Base-by-base conservation (phyloP, 1,140 invertebrate species). In the Nilaparvata lugens region DNA sequence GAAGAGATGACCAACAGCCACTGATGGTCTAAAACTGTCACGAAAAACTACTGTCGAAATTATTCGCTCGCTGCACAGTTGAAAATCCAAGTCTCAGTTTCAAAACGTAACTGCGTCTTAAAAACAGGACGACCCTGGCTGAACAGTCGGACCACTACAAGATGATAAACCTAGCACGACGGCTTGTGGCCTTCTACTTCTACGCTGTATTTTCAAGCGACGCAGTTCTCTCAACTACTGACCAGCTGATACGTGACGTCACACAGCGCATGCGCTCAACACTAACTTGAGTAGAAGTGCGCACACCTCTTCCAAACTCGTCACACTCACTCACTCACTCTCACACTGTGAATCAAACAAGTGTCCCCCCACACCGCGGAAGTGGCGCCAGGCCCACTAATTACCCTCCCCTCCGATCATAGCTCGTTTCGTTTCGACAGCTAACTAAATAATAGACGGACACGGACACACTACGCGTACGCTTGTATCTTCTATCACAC, bases 271-370 rank as follows among this genome's bases (percentile, higher is more conserved):
- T 48, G 45, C 45, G 45, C 45, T n/a, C 2, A 19, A 48, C 45
- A 48, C 9, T 40, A 19, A 23, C 21, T 18, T 7, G 45, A 2
- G 21, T 48, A 11, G 7, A 11, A 4, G 31, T 35, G 31, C 31
- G 31, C 31, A 11, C 31, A 35, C 31, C 31, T 35, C 31, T 11
- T 35, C 9, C 31, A 35, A 28, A 48, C 45, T 48, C 21, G 18
- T 16, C 6, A 4, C 43, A 19, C 43, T 45, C 43, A 19, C 43
- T n/a, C 43, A n/a, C n/a, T n/a, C 19, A n/a, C 16, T 19, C 16
- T 48, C 45, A 23, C 21, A 23, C 21, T 23, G 45, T 48, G 45
- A 48, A 48, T 48, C 45, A 48, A 48, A 48, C 45, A 48, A 48
- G 45, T 48, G 45, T 48, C 45, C 14, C 21, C 21, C 14, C 45